Evolutionary conservation across 2,113 vertebrate species (phyloP).

Genomic region (Leptobrachium ailaonicum): DNA sequence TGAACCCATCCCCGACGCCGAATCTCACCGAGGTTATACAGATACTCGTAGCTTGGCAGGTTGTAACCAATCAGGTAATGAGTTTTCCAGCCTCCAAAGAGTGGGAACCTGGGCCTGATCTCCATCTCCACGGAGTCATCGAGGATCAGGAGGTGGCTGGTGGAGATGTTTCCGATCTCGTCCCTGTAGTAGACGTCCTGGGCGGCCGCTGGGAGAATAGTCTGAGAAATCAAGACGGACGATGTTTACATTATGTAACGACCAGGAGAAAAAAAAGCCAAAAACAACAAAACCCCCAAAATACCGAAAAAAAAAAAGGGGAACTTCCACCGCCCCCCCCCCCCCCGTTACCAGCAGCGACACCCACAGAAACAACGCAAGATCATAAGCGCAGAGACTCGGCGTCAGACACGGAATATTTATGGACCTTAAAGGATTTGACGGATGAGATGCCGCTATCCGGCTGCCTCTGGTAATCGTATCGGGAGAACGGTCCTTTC

Average conservation of each 20-base stretch:
- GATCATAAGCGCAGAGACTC: no score
- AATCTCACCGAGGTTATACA: constrained; percentile 88
- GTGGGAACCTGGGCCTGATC: constrained; percentile 91
- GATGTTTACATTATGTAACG: not conserved
- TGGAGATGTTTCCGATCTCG: constrained; percentile 98
- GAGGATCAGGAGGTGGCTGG: constrained; percentile 91
- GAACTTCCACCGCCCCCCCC: no score
- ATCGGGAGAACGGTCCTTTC: constrained; percentile 96
- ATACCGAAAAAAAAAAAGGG: no score
- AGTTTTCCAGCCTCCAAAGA: constrained; percentile 98
- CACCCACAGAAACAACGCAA: no score
- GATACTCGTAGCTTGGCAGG: constrained; percentile 96
- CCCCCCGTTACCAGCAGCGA: no score
- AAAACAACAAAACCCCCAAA: no score
- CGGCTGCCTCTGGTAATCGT: constrained; percentile 95
- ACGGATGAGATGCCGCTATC: constrained; percentile 98
- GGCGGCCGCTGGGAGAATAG: constrained; percentile 96
- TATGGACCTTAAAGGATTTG: constrained; percentile 91
- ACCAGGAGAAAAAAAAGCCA: no score
- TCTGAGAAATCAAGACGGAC: constrained; percentile 67
- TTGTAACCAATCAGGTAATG: constrained; percentile 97
- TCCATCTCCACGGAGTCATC: constrained; percentile 98
- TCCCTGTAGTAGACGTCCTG: constrained; percentile 97
- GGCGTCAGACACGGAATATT: not conserved
- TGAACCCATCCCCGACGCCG: no score